Conservation (phyloP, 2,888 invertebrate genomes). For the Nysson spinosus region DNA sequence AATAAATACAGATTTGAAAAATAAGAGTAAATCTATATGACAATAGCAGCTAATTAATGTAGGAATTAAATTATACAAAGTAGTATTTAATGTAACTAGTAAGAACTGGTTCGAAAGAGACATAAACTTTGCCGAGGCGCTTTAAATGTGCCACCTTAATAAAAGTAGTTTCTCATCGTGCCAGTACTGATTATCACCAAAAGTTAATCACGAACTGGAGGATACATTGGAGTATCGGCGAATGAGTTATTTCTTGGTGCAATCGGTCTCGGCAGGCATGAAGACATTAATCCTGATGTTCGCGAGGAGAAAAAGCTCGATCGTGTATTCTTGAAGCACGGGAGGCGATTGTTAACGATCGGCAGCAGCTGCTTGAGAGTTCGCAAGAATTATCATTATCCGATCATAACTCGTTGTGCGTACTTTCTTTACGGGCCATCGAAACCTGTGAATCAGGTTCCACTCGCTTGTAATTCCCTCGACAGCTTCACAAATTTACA, state of each 20-base stretch:
- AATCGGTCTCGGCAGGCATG: constrained; percentile 27
- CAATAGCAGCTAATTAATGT: too few relatives aligned
- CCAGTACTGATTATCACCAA: too few relatives aligned
- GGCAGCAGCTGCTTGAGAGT: constrained; percentile 56
- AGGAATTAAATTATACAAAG: too few relatives aligned
- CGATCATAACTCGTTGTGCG: constrained; percentile 58
- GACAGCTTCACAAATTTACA: constrained; percentile 39
- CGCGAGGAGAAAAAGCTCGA: constrained; percentile 42
- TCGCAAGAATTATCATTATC: constrained; percentile 67
- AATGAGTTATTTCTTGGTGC: constrained; percentile 7
- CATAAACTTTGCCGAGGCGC: too few relatives aligned
- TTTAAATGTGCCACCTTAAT: too few relatives aligned
- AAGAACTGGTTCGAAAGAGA: too few relatives aligned
- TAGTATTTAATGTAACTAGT: too few relatives aligned
- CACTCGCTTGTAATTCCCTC: constrained; percentile 35
- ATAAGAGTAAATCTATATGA: not conserved
- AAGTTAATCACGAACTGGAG: too few relatives aligned
- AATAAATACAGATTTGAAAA: not conserved
- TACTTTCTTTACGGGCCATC: constrained; percentile 36
- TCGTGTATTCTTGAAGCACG: constrained; percentile 6
- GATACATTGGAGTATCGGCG: too few relatives aligned
- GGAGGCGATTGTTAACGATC: constrained; percentile 57
- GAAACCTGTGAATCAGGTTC: constrained; percentile 33
- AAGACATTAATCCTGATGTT: constrained; percentile 53
- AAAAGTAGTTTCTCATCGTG: too few relatives aligned